Base-by-base conservation (phyloP, 2,797 vertebrate genomes). In the Tapera naevia region DNA sequence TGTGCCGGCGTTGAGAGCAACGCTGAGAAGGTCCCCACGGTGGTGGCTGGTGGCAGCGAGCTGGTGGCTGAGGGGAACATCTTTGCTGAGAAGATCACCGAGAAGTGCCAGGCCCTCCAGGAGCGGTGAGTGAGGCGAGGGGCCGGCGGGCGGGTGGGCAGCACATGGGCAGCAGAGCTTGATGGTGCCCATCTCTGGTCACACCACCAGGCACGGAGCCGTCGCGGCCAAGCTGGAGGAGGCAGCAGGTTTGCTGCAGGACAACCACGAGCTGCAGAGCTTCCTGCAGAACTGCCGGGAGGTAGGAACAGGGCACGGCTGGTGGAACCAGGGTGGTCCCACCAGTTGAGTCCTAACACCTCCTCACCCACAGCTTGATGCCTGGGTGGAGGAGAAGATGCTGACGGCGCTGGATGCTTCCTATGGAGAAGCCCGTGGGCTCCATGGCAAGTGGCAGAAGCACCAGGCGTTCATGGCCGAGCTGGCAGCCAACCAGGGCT, bases 311-410 rank as follows among this genome's bases (percentile, higher is more conserved):
- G 11, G 43, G 14, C 54, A 18, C 1, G 5, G 37, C 33, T 1
- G 17, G 17, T 5, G 58, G 56, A 3, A 2, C 25, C 0, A 1
- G 4, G 24, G 22, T 1, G 5, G 25, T 19, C n/a, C 48, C 7
- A 2, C n/a, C 0, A 1, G 65, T 69, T 5, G 0, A 80, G 45
- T 37, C 18, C 25, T 95, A 50, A 95, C 53, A 2, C 12, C 5
- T n/a, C 1, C 3, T 71, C 51, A 46, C 54, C 96, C 45, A 21
- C 97, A 99, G 99, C 98, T 99, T 69, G 98, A 98, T 1, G 94
- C 99, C 39, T 99, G 99, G 99, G 99, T 99, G 98, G 99, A 99
- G 43, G 99, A 99, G 97, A 99, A 99, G 98, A 98, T 99, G 99
- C 98, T 99, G 97, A 99, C 98, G 2, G 99, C 98, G 28, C 99